phyloP scores from a whole-genome alignment of 1,140 invertebrate genomes.

The Ceratina calcarata region DNA sequence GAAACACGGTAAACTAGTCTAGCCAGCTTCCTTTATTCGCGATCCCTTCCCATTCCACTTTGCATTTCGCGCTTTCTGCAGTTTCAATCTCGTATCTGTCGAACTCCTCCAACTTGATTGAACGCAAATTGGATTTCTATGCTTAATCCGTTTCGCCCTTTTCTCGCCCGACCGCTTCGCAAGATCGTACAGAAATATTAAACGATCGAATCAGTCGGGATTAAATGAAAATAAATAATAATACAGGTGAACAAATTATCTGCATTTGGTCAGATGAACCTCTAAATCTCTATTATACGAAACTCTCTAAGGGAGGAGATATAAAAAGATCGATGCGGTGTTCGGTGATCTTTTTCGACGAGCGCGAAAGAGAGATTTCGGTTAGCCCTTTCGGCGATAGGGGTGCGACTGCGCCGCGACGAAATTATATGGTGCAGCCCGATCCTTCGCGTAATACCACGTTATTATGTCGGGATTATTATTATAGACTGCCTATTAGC shows the following conservation, averaged over 20 bases:
- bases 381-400: slow-evolving; percentile 52
- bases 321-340: too few relatives aligned
- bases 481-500: slow-evolving; percentile 68
- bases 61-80: neutral
- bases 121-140: slow-evolving; percentile 18
- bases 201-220: neutral
- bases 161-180: neutral
- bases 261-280: too few relatives aligned
- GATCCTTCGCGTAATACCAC: slow-evolving; percentile 64
- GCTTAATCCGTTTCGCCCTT: slow-evolving; percentile 6
- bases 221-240: neutral
- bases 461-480: slow-evolving; percentile 66
- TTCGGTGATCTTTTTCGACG: too few relatives aligned
- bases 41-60: neutral
- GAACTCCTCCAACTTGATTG: slow-evolving; percentile 8
- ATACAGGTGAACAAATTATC: neutral
- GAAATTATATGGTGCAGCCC: slow-evolving; percentile 60
- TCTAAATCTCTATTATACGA: too few relatives aligned
- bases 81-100: neutral
- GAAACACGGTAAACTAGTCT: neutral
- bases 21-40: neutral
- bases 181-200: neutral
- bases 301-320: too few relatives aligned
- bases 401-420: slow-evolving; percentile 54
- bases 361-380: slow-evolving; percentile 60